A percentile compares a stretch with the other conserved stretches of the same genome.
Conservation (phyloP, 2,113 vertebrate genomes). For the Ascaphus truei region DNA sequence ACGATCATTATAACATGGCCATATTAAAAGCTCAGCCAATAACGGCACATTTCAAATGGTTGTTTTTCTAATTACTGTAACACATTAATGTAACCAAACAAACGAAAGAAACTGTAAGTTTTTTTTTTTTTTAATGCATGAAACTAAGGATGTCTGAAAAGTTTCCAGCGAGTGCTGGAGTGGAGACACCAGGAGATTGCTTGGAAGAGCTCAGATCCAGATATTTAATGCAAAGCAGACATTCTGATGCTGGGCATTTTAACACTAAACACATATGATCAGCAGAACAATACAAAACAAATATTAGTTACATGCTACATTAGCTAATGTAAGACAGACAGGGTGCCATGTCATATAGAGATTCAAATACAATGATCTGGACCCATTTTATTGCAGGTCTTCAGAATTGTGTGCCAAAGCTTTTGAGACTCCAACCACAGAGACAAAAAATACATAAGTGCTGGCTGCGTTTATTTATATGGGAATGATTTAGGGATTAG, state of each 20-base stretch:
- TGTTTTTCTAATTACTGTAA: no score
- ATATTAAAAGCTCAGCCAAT: no score
- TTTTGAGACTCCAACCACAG: conserved; percentile 3
- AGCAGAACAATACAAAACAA: neutral
- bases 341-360: neutral
- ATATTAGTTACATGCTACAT: neutral
- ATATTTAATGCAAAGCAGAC: neutral
- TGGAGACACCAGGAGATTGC: no score
- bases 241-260: neutral
- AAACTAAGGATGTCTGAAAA: no score
- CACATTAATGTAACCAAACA: no score
- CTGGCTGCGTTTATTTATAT: conserved; percentile 3
- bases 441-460: conserved; percentile 19
- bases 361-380: neutral
- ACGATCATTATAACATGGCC: no score
- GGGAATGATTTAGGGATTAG: conserved; percentile 17
- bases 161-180: no score
- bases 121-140: no score
- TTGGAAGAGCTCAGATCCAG: no score
- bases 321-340: neutral
- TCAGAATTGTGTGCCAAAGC: neutral
- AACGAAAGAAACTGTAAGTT: no score
- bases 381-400: neutral
- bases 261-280: neutral
- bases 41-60: no score